A percentile compares a stretch with the other conserved stretches of the same genome.
Conservation (phyloP, 92 coral and sea anemone genomes). For the Bergia sp. region DNA sequence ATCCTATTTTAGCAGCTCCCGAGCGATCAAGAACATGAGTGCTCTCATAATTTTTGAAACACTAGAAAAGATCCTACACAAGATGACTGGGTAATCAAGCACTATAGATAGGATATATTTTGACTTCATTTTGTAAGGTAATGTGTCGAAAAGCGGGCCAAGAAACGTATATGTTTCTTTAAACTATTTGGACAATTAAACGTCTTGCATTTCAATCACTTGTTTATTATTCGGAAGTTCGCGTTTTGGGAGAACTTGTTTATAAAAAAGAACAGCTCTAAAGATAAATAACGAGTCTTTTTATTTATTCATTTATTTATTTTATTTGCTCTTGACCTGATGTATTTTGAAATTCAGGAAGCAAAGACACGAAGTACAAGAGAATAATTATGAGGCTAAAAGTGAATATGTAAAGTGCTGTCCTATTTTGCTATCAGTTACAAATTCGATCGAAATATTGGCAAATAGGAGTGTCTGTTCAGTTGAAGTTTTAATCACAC, state of each 20-base stretch:
- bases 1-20: background rate
- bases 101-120: background rate
- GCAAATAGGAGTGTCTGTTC: constrained; percentile 1
- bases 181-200: background rate
- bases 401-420: background rate
- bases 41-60: background rate
- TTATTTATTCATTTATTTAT: background rate
- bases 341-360: background rate
- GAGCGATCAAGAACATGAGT: background rate
- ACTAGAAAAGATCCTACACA: background rate
- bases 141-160: background rate
- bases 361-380: background rate
- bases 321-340: background rate
- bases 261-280: background rate
- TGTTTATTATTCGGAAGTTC: background rate
- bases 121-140: background rate
- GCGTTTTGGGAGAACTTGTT: background rate
- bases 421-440: constrained; percentile 5
- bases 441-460: background rate
- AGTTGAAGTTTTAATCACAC: background rate
- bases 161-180: background rate
- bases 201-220: background rate
- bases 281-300: background rate
- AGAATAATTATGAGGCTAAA: background rate
- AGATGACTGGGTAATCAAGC: background rate